Percentiles rank a stretch among this genome's conserved stretches.
These are phyloP conservation scores for Poecilia velifera DNA, from an alignment of 2,797 vertebrate species.

Conservation along the genomic window DNA sequence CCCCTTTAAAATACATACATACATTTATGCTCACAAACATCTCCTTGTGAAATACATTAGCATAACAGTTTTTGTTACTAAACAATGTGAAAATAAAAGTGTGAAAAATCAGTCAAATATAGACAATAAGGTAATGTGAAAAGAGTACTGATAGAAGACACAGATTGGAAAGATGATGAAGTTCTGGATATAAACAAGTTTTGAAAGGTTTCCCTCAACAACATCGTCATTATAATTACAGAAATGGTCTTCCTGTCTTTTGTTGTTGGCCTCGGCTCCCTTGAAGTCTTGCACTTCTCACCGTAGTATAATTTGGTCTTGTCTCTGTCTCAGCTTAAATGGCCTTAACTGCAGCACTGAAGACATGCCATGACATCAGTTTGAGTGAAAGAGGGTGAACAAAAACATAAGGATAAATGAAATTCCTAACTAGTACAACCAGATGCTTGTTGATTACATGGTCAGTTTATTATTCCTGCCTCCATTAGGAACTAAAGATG, in stretches of 20 bases:
- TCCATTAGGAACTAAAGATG: conserved; percentile 13
- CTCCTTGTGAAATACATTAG: neutral
- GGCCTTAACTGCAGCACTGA: neutral
- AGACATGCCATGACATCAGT: neutral
- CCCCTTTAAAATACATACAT: neutral
- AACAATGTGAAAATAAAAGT: neutral
- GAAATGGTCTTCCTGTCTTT: neutral
- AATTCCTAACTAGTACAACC: conserved; percentile 9
- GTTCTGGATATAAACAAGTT: too few relatives aligned
- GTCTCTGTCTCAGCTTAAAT: neutral
- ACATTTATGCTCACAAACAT: neutral
- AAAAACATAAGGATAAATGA: conserved; percentile 4
- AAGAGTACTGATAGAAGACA: neutral
- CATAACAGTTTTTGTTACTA: too few relatives aligned
- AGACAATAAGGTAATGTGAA: neutral
- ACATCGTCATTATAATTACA: neutral
- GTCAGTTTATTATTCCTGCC: conserved; percentile 43
- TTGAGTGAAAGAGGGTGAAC: neutral
- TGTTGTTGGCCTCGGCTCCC: neutral
- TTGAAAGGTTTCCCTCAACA: neutral
- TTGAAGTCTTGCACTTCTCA: neutral
- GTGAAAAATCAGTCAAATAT: neutral
- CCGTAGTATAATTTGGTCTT: neutral
- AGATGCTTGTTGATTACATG: conserved; percentile 29
- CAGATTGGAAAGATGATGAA: neutral